These are phyloP conservation scores for Sesamia nonagrioides DNA, from an alignment of 1,140 invertebrate species.

Conservation along the genomic window DNA sequence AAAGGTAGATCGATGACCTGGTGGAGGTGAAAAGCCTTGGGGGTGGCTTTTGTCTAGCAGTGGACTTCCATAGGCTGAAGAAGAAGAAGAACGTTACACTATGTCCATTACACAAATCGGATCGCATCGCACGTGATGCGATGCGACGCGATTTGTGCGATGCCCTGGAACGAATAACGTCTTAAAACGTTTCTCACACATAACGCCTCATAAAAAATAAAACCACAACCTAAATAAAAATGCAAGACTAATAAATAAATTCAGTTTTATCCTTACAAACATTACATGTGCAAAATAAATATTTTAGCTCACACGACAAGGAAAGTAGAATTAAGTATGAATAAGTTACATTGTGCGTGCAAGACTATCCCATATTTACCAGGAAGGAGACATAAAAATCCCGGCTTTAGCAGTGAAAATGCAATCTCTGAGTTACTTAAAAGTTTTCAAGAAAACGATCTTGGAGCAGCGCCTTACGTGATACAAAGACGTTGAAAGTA, in stretches of 20 bases:
- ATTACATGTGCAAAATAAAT: slow-evolving; percentile 4
- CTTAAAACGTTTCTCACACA: too few species aligned
- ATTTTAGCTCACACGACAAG: background rate
- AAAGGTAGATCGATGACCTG: too few species aligned
- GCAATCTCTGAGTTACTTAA: slow-evolving; percentile 68
- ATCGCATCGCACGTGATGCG: too few species aligned
- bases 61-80: too few species aligned
- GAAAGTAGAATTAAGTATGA: background rate
- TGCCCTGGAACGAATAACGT: too few species aligned
- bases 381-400: slow-evolving; percentile 57
- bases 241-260: background rate
- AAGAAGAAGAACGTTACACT: too few species aligned
- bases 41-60: too few species aligned
- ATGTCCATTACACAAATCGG: too few species aligned
- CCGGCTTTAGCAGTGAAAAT: slow-evolving; percentile 60
- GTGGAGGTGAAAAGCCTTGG: too few species aligned
- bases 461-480: slow-evolving; percentile 38
- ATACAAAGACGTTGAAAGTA: slow-evolving; percentile 36
- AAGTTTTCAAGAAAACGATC: slow-evolving; percentile 66
- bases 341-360: slow-evolving; percentile 33
- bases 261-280: background rate
- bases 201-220: background rate
- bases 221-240: background rate
- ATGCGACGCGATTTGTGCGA: too few species aligned
- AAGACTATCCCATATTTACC: slow-evolving; percentile 53